Evolutionary conservation across 2,888 invertebrate species (phyloP), one percentile per base, ranked within the genome.

Genomic region (Sclerodermus sp.): DNA sequence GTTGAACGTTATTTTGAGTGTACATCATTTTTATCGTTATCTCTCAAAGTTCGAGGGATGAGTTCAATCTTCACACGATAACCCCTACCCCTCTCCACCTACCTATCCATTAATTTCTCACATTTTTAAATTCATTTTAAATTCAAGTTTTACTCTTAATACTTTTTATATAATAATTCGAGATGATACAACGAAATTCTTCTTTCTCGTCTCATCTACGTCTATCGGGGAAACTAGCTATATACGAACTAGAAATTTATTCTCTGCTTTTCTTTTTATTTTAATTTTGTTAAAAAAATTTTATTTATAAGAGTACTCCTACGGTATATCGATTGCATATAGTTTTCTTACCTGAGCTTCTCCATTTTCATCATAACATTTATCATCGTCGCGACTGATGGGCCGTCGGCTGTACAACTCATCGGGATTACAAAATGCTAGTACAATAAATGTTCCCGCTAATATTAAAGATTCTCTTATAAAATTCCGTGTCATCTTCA

Each of bases 301-400:
- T 16, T 32, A 45, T 46, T 38, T 38, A 38, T 48, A n/a, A n/a
- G n/a, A n/a, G n/a, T n/a, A n/a, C n/a, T n/a, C n/a, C n/a, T n/a
- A n/a, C n/a, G n/a, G n/a, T n/a, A n/a, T n/a, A n/a, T n/a, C n/a
- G n/a, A n/a, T n/a, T n/a, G n/a, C n/a, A n/a, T n/a, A n/a, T 23
- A 8, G 23, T 23, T 23, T 5, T 8, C 69, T 50, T 49, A 77
- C 77, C 76, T 76, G 74, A 3, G 77, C 64, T 29, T 55, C 66
- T 52, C 73, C 73, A 2, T 40, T 58, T 13, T 64, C 66, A 46
- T 77, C 76, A 53, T 78, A 77, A 53, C 77, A 78, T 49, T 73
- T 76, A 45, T 72, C 74, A 53, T 77, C 75, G 15, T 73, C 74
- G 1, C 70, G 64, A 45, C 55, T 66, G 23, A 67, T 67, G 5